phyloP scores from a whole-genome alignment of 2,797 vertebrate species.

The Rhadinocentrus ornatus region DNA sequence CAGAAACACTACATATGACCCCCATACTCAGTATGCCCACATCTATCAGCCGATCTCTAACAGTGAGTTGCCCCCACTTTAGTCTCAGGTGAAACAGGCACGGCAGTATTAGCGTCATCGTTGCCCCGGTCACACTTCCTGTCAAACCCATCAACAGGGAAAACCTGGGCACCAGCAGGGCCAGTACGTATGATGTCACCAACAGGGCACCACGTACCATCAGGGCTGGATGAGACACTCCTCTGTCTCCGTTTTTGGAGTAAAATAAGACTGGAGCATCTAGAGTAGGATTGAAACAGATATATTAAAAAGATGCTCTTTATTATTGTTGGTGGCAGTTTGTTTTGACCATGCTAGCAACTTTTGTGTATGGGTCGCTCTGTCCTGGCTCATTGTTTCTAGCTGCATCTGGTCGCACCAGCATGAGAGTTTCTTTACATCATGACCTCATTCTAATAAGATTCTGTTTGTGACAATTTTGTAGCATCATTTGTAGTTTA shows the following conservation, averaged over 20 bases:
- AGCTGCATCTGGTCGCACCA: background rate
- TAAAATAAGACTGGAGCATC: constrained; percentile 20
- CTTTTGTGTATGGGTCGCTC: background rate
- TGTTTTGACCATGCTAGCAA: constrained; percentile 18
- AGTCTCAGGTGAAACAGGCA: constrained; percentile 86
- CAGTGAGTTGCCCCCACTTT: constrained; percentile 76
- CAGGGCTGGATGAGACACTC: constrained; percentile 57
- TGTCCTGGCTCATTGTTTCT: constrained; percentile 19
- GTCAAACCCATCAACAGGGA: constrained; percentile 86
- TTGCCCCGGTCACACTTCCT: constrained; percentile 83
- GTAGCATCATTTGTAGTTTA: background rate
- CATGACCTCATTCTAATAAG: background rate
- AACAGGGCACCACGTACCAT: constrained; percentile 79
- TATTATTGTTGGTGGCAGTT: background rate
- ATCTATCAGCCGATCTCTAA: constrained; percentile 76
- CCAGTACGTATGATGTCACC: constrained; percentile 83
- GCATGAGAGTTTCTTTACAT: too few relatives aligned
- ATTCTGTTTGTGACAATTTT: background rate
- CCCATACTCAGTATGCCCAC: constrained; percentile 81
- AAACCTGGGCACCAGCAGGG: constrained; percentile 82
- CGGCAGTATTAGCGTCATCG: constrained; percentile 86
- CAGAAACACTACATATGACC: constrained; percentile 81
- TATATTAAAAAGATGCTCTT: background rate
- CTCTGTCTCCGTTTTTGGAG: constrained; percentile 31
- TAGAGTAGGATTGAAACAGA: constrained; percentile 27